phyloP scores from a whole-genome alignment of 1,140 invertebrate genomes.

The Cyclargus thomasi region DNA sequence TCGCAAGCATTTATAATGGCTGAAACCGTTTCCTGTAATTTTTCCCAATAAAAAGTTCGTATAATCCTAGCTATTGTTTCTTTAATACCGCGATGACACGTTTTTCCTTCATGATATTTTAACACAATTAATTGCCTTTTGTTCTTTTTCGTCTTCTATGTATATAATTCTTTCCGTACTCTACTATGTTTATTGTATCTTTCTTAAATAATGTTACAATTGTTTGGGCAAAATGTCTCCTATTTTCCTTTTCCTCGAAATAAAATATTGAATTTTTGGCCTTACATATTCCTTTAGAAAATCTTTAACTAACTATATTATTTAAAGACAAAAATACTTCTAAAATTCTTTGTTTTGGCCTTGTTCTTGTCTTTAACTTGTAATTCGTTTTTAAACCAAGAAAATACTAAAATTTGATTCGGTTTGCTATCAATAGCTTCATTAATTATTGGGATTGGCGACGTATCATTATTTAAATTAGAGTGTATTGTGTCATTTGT shows the following conservation, averaged over 20 bases:
- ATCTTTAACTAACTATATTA: slow-evolving; percentile 25
- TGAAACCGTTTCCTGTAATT: slow-evolving; percentile 26
- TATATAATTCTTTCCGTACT: background rate
- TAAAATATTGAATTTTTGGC: slow-evolving; percentile 8
- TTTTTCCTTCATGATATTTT: slow-evolving; percentile 33
- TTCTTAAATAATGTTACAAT: background rate
- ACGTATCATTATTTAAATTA: slow-evolving; percentile 22
- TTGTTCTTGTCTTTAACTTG: background rate
- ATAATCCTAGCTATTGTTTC: slow-evolving; percentile 15
- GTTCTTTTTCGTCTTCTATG: slow-evolving; percentile 19
- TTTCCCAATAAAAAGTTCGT: slow-evolving; percentile 26
- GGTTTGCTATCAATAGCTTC: slow-evolving; percentile 34
- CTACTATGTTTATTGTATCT: background rate
- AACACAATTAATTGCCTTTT: slow-evolving; percentile 20
- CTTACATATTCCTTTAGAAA: slow-evolving; percentile 22
- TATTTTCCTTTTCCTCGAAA: slow-evolving; percentile 1
- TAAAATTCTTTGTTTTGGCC: slow-evolving; percentile 1
- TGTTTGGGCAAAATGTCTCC: background rate
- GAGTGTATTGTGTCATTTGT: slow-evolving; percentile 27
- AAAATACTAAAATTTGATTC: slow-evolving; percentile 29
- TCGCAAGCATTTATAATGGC: slow-evolving; percentile 26
- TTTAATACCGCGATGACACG: slow-evolving; percentile 19
- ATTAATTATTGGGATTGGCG: slow-evolving; percentile 26
- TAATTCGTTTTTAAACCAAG: slow-evolving; percentile 18
- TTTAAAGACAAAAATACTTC: slow-evolving; percentile 17